Conservation (phyloP, 2,797 vertebrate genomes). For the Delichon dasypus region DNA sequence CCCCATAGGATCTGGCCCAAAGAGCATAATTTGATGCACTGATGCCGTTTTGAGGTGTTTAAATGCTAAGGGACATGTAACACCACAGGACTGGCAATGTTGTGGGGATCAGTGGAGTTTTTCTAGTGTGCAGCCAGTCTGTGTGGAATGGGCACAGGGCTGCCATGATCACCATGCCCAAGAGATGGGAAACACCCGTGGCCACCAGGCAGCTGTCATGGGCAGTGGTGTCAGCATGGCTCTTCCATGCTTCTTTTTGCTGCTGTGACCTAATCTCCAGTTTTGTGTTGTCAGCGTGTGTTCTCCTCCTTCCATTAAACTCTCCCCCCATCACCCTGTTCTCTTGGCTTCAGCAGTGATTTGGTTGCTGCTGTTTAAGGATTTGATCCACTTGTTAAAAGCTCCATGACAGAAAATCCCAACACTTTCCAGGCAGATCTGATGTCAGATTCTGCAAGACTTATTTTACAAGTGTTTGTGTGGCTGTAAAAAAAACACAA, state of each 20-base stretch:
- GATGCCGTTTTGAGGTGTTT: background rate
- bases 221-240: background rate
- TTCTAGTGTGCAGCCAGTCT: background rate
- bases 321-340: background rate
- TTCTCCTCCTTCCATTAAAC: background rate
- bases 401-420: background rate
- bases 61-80: fast-evolving
- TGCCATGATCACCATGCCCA: background rate
- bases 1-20: background rate
- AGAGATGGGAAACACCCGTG: fast-evolving
- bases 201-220: background rate
- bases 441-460: background rate
- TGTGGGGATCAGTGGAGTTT: background rate
- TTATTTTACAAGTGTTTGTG: background rate
- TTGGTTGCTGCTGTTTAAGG: background rate
- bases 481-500: background rate
- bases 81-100: background rate
- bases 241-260: background rate
- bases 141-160: background rate
- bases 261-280: background rate
- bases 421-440: background rate
- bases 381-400: background rate
- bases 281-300: background rate
- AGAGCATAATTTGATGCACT: background rate
- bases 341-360: background rate